Evolutionary conservation across 2,888 invertebrate species (phyloP).

Genomic region (Cataglyphis rosenhaueri): DNA sequence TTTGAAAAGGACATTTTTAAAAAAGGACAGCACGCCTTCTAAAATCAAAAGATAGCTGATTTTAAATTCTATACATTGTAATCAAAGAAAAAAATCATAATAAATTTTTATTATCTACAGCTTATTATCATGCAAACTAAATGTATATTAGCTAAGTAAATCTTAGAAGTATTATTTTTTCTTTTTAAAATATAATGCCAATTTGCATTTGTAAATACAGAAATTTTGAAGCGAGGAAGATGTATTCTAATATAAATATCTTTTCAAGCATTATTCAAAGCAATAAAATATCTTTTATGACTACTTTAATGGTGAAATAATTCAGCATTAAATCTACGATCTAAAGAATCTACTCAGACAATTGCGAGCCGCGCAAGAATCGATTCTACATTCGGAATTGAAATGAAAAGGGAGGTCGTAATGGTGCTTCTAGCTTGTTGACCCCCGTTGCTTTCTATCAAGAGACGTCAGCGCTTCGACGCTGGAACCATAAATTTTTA

Average conservation of each 20-base stretch:
- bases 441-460: constrained; percentile 47
- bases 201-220: neutral
- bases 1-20: neutral
- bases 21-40: neutral
- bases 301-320: neutral
- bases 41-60: neutral
- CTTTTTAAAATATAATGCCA: neutral
- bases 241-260: neutral
- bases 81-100: neutral
- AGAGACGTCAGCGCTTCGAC: constrained; percentile 29
- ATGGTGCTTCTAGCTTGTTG: constrained; percentile 42
- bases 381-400: constrained; percentile 30
- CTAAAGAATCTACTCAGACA: constrained; percentile 7
- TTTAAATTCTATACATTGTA: neutral
- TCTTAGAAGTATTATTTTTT: neutral
- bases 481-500: constrained; percentile 35
- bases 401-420: constrained; percentile 33
- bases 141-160: neutral
- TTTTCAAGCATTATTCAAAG: neutral
- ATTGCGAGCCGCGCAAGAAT: constrained; percentile 26
- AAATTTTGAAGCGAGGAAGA: neutral
- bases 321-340: constrained; percentile 1
- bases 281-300: too few relatives aligned
- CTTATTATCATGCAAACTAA: neutral
- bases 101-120: neutral